Evolutionary conservation across 2,113 vertebrate species (phyloP).

Genomic region (Speoplatyrhinus poulsoni): DNA sequence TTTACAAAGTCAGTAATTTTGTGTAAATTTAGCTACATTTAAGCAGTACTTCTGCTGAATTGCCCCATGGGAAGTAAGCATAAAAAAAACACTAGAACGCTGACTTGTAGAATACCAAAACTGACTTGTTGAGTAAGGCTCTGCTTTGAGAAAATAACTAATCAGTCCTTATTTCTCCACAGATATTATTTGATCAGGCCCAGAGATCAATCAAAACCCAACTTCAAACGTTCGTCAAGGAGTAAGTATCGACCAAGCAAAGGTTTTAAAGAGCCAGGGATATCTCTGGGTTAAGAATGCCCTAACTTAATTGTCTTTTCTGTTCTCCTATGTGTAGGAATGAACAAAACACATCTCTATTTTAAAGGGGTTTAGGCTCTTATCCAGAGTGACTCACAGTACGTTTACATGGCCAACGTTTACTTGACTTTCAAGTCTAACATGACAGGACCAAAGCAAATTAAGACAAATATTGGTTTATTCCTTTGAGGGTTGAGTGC

Average conservation of each 20-base stretch:
- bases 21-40: constrained; percentile 34
- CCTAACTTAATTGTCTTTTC: background rate
- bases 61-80: constrained; percentile 39
- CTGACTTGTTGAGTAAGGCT: background rate
- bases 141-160: background rate
- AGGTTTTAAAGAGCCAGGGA: background rate
- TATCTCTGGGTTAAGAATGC: background rate
- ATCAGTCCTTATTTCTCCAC: constrained; percentile 39
- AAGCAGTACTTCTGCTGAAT: constrained; percentile 29
- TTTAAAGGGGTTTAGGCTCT: background rate
- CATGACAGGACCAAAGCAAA: background rate
- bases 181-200: constrained; percentile 98
- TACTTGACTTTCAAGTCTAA: background rate
- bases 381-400: background rate
- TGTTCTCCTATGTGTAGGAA: background rate
- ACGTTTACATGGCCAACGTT: background rate
- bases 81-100: constrained; percentile 16
- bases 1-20: constrained; percentile 50
- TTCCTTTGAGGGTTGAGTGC: background rate
- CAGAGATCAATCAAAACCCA: constrained; percentile 97
- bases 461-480: too few relatives aligned
- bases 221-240: constrained; percentile 94
- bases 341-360: background rate
- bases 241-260: constrained; percentile 81
- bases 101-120: constrained; percentile 22